Evolutionary conservation across 2,113 vertebrate species (phyloP).

Genomic region (Labeo rohita): DNA sequence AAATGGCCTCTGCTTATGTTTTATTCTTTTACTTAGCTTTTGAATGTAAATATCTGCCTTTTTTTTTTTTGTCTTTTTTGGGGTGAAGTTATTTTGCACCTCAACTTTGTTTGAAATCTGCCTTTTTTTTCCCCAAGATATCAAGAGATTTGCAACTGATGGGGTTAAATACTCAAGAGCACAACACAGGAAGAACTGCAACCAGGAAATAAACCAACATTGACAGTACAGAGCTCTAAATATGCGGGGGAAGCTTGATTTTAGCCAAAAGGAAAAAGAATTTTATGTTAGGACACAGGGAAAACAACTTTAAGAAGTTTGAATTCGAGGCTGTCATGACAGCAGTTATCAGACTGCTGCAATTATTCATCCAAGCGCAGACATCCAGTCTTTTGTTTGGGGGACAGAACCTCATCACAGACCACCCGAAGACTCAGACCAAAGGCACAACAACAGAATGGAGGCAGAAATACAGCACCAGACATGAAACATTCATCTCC

Average conservation of each 20-base stretch:
- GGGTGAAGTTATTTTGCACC: too few species aligned
- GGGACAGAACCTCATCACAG: conserved; percentile 31
- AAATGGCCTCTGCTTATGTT: background rate
- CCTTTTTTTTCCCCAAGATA: too few species aligned
- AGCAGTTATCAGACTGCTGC: conserved; percentile 8
- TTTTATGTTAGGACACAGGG: background rate
- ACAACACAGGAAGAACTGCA: background rate
- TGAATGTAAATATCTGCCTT: background rate
- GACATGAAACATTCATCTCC: conserved; percentile 29
- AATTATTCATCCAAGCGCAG: conserved; percentile 35
- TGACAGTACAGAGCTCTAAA: background rate
- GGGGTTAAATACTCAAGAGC: background rate
- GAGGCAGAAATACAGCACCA: background rate
- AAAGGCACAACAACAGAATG: conserved; percentile 30
- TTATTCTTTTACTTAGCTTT: background rate
- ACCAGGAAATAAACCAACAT: background rate
- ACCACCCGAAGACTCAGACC: conserved; percentile 34
- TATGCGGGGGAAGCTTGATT: background rate
- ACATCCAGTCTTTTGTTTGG: background rate
- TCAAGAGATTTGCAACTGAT: background rate
- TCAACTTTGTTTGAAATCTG: too few species aligned
- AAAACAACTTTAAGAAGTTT: background rate
- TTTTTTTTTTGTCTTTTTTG: too few species aligned
- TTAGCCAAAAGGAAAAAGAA: background rate
- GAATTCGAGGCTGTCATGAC: background rate